These are phyloP conservation scores for Macaria liturata DNA, from an alignment of 2,888 invertebrate genomes.

Conservation along the genomic window DNA sequence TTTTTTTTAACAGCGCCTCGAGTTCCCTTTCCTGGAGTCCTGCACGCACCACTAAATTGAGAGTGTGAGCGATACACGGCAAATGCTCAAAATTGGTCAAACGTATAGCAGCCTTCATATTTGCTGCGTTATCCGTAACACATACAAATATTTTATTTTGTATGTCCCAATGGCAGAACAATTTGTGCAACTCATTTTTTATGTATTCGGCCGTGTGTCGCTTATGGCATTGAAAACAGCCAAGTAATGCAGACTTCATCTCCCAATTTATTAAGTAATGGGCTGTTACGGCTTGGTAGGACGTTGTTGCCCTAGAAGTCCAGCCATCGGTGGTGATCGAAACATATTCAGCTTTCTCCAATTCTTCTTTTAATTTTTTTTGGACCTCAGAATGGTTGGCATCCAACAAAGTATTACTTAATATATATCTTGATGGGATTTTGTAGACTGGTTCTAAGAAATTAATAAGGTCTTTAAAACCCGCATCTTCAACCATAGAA, in stretches of 20 bases:
- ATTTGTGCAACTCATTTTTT: neutral
- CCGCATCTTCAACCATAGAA: too few relatives aligned
- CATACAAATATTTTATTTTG: constrained; percentile 27
- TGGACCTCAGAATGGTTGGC: neutral
- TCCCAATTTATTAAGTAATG: neutral
- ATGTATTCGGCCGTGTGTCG: neutral
- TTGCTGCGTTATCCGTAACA: constrained; percentile 42
- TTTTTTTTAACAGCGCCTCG: neutral
- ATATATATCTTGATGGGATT: neutral
- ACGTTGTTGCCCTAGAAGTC: neutral
- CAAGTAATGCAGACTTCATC: neutral
- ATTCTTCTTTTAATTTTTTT: neutral
- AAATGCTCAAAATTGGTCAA: constrained; percentile 39
- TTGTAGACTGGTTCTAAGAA: too few relatives aligned
- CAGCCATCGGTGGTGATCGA: neutral
- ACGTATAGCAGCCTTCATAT: constrained; percentile 40
- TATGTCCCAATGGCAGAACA: neutral
- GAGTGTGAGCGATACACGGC: constrained; percentile 37
- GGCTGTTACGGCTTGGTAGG: neutral
- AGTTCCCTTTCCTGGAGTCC: neutral
- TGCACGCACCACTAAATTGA: constrained; percentile 38
- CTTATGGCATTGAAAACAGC: neutral
- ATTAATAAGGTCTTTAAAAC: too few relatives aligned
- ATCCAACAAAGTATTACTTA: neutral
- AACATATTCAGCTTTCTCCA: neutral